Evolutionary conservation across 53 echinoderm and acorn worm genomes (phyloP).

Genomic region (Crossaster papposus): DNA sequence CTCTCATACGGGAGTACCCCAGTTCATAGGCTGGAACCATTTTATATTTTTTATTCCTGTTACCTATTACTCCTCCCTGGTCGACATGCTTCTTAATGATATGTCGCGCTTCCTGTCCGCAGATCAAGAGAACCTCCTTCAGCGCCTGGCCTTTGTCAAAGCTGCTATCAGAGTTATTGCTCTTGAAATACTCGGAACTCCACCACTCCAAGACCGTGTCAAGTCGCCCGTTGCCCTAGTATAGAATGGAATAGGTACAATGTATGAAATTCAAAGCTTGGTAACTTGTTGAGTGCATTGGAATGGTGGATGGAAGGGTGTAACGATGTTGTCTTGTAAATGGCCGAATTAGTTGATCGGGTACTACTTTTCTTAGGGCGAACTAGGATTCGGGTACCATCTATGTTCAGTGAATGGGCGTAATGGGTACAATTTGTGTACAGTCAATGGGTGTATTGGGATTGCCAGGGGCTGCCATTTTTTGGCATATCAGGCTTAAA

Average conservation of each 20-base stretch:
- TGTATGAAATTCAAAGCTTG: not conserved
- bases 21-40: not conserved
- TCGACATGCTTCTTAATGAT: conserved; percentile 23
- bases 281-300: not conserved
- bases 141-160: not conserved
- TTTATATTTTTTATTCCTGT: not conserved
- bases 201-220: not conserved
- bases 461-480: not conserved
- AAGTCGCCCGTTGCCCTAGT: not conserved
- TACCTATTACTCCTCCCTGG: conserved; percentile 34
- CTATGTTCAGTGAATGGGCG: not conserved
- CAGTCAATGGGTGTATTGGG: not conserved
- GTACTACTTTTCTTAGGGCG: no score
- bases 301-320: no score
- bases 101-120: not conserved
- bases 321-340: no score
- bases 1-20: no score
- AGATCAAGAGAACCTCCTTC: not conserved
- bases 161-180: not conserved
- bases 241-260: not conserved
- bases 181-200: not conserved
- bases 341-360: no score
- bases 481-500: not conserved
- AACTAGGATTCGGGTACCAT: not conserved
- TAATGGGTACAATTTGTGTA: not conserved